Evolutionary conservation across 2,113 vertebrate species (phyloP), one percentile per base, ranked within the genome.

Genomic region (Brevimyrus niger): DNA sequence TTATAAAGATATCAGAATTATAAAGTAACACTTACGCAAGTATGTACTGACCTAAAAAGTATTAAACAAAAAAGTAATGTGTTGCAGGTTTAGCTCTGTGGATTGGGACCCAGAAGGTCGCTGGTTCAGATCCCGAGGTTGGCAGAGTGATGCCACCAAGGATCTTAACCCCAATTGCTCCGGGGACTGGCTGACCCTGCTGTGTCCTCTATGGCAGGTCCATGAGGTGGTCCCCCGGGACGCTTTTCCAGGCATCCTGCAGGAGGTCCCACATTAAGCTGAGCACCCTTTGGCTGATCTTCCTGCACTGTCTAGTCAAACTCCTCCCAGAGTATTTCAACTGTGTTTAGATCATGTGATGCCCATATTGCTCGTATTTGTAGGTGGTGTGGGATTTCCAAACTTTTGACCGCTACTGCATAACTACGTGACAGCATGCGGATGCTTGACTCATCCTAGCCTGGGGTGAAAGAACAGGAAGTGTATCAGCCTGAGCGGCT

Each of bases 381-480:
- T 69, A 13, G 61, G 61, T 31, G 61, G 10, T 10, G 31, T 31
- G 61, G 61, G 1, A 27, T 69, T 27, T 69, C 61, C n/a, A 31
- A 69, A 69, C 61, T 69, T 31, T 69, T 69, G 10, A 82, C 17
- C 21, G 76, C 4, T 44, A 4, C 76, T 44, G 82, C 82, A 46
- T 38, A 21, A 1, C 2, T 9, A 11, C 4, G 48, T 44, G 38
- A 6, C 61, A 35, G 8, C 15, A 35, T 88, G 48, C 31, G 8
- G 69, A 80, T 19, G 53, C 46, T 51, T 85, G 82, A 44, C 53
- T 3, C 87, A 87, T 42, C 53, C n/a, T 23, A 76, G 55, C 44
- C 48, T 21, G 84, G 51, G 88, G 88, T 87, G 61, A 86, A 73
- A 88, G 89, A 91, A 35, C 42, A 85, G 83, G 53, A 31, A 35